phyloP scores from a whole-genome alignment of 2,797 vertebrate species.

The Synaphobranchus kaupii region DNA sequence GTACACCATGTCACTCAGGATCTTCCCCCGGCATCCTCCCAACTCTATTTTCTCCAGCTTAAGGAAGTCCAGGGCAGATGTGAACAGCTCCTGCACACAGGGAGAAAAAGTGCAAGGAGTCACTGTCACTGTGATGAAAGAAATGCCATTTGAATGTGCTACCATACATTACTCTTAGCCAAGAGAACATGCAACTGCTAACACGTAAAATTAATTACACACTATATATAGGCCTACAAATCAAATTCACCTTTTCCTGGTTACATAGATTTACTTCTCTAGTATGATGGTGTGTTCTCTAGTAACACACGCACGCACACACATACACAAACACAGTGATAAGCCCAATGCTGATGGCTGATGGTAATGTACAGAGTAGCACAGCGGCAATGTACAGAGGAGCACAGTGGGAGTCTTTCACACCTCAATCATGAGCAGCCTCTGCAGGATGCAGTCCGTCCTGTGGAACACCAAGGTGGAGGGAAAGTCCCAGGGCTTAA shows the following conservation, averaged over 20 bases:
- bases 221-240: no score
- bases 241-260: no score
- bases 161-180: background rate
- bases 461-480: constrained; percentile 66
- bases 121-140: background rate
- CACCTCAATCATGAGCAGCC: constrained; percentile 69
- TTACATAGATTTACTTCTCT: no score
- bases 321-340: constrained; percentile 14
- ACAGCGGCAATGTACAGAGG: background rate
- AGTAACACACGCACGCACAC: background rate
- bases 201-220: background rate
- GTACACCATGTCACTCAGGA: constrained; percentile 70
- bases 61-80: constrained; percentile 70
- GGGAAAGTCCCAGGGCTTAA: constrained; percentile 72
- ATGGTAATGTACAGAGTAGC: no score
- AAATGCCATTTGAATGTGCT: background rate
- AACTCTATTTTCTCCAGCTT: constrained; percentile 75
- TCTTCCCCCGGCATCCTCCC: constrained; percentile 70
- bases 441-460: constrained; percentile 63
- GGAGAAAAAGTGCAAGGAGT: background rate
- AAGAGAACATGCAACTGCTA: background rate
- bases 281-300: no score
- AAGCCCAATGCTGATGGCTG: no score
- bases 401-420: constrained; percentile 35
- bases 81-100: constrained; percentile 69